These are phyloP conservation scores for Spermophilus dauricus DNA, from an alignment of 2,113 vertebrate genomes.

Conservation along the genomic window DNA sequence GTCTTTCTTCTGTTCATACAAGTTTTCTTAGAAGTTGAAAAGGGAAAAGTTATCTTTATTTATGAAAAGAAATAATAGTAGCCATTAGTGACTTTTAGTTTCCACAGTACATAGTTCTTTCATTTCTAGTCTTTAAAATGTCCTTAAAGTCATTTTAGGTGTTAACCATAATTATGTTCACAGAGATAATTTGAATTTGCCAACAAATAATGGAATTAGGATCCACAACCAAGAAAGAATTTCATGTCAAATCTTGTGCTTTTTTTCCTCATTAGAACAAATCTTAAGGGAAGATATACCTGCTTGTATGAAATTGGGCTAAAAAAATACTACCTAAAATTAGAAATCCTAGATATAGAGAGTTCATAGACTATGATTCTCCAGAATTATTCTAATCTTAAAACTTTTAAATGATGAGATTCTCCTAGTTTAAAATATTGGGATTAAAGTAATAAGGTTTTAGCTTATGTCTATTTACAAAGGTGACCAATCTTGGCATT, in stretches of 20 bases:
- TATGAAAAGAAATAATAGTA: conserved; percentile 28
- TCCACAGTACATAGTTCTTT: neutral
- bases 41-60: neutral
- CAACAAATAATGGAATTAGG: conserved; percentile 50
- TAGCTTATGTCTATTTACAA: conserved; percentile 32
- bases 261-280: conserved; percentile 37
- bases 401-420: neutral
- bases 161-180: conserved; percentile 64
- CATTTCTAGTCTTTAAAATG: neutral
- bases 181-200: conserved; percentile 64
- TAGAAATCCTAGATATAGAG: conserved; percentile 15
- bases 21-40: neutral
- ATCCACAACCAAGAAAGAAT: conserved; percentile 35
- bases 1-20: neutral
- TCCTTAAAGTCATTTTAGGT: conserved; percentile 45
- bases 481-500: conserved; percentile 35
- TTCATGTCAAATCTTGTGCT: conserved; percentile 35
- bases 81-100: neutral
- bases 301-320: neutral
- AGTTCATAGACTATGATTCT: conserved; percentile 50
- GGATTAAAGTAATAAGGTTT: conserved; percentile 25
- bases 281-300: neutral
- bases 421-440: neutral
- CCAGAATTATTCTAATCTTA: conserved; percentile 43
- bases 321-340: neutral